phyloP scores from a whole-genome alignment of 2,797 vertebrate genomes.

The Hylomyscus alleni region DNA sequence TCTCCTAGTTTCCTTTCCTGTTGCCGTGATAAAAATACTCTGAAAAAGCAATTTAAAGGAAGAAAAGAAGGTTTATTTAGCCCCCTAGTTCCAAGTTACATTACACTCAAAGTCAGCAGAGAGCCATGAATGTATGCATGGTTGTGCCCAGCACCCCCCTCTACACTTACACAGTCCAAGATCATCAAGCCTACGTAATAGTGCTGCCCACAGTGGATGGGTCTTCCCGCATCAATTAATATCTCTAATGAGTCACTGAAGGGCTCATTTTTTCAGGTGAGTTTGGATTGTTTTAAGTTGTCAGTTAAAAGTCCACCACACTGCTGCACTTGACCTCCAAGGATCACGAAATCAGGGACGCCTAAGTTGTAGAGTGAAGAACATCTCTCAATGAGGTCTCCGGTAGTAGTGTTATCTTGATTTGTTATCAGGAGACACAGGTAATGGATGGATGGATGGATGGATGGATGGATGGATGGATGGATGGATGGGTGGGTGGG shows the following conservation, averaged over 20 bases:
- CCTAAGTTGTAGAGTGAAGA: neutral
- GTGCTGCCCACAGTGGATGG: neutral
- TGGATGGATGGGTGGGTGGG: neutral
- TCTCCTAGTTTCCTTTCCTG: neutral
- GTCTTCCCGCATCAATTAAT: neutral
- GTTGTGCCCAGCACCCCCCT: neutral
- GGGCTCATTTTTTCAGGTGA: neutral
- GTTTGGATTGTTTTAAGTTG: neutral
- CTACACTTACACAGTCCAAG: neutral
- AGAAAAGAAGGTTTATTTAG: neutral
- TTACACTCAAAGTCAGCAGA: neutral
- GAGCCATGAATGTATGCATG: neutral
- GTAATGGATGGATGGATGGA: rapidly evolving
- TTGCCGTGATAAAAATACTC: neutral
- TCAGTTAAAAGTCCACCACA: neutral
- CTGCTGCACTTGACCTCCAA: neutral
- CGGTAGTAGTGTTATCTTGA: neutral
- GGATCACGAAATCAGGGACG: no score
- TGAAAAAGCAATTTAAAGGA: neutral
- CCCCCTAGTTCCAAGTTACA: neutral
- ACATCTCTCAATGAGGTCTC: neutral
- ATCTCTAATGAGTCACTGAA: neutral
- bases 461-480: neutral
- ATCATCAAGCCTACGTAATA: neutral
- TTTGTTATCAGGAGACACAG: rapidly evolving